Evolutionary conservation across 23 tunicate genomes (phyloP).

Genomic region (Corella eumyota): DNA sequence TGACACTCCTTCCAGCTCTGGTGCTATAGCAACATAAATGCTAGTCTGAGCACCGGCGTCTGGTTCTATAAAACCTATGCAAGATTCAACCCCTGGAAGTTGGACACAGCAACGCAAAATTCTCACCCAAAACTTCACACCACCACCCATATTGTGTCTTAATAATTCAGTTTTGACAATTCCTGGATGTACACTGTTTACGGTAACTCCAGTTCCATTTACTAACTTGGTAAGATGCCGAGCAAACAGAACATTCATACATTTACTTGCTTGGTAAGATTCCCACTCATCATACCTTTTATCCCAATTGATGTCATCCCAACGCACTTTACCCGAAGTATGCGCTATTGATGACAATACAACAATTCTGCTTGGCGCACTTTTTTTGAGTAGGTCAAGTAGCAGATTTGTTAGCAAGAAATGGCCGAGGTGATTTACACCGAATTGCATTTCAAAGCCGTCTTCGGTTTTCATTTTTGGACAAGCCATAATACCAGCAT

Average conservation of each 20-base stretch:
- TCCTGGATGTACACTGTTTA: conserved; percentile 8
- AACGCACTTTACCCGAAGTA: conserved; percentile 33
- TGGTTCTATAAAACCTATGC: no score
- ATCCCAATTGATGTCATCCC: conserved; percentile 60
- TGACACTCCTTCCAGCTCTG: no score
- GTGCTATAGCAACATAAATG: no score
- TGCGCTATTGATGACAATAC: conserved; percentile 43
- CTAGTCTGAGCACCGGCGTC: no score
- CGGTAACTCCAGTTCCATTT: conserved; percentile 5
- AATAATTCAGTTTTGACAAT: neutral
- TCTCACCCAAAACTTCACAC: no score
- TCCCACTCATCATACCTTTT: conserved; percentile 28
- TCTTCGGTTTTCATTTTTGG: conserved; percentile 46
- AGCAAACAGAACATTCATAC: conserved; percentile 50
- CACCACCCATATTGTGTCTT: no score
- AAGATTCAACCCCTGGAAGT: no score
- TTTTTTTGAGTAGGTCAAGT: conserved; percentile 59
- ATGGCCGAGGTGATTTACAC: conserved; percentile 55
- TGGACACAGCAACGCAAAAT: no score
- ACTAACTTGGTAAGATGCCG: no score
- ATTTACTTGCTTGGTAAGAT: conserved; percentile 55
- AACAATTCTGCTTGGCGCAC: conserved; percentile 70
- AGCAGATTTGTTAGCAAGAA: conserved; percentile 49
- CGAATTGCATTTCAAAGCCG: conserved; percentile 59
- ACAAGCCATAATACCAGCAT: conserved; percentile 56